phyloP scores from a whole-genome alignment of 2,797 vertebrate species.

The Epinephelus malabaricus region DNA sequence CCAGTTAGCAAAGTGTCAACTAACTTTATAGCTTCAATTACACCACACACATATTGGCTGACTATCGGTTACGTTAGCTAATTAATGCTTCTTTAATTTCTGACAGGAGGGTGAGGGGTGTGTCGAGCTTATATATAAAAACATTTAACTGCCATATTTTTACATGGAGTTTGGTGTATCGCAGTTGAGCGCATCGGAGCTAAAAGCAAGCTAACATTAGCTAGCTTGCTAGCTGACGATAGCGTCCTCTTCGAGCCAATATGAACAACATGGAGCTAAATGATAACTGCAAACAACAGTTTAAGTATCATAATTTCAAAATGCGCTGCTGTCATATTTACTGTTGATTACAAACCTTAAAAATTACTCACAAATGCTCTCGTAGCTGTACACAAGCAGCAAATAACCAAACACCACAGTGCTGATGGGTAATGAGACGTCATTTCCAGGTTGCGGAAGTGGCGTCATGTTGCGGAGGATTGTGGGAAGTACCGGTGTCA shows the following conservation, averaged over 20 bases:
- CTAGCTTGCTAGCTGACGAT: neutral
- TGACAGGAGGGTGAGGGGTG: too few relatives aligned
- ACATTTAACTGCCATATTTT: neutral
- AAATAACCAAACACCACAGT: neutral
- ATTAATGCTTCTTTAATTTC: too few relatives aligned
- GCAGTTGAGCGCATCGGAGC: too few relatives aligned
- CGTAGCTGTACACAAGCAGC: neutral
- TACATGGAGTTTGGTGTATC: neutral
- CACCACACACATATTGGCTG: too few relatives aligned
- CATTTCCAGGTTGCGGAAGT: neutral
- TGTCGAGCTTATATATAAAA: neutral
- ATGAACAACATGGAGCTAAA: accelerated
- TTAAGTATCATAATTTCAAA: accelerated
- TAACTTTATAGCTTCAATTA: too few relatives aligned
- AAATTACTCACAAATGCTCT: constrained; percentile 37
- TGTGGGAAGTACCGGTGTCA: constrained; percentile 34
- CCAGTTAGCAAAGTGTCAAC: too few relatives aligned
- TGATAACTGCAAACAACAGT: accelerated
- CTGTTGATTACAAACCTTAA: accelerated
- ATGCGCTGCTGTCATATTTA: accelerated
- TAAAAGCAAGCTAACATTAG: constrained; percentile 34
- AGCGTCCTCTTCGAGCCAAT: accelerated
- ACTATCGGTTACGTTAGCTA: too few relatives aligned
- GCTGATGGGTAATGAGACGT: constrained; percentile 12
- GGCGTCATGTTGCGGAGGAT: neutral